phyloP scores from a whole-genome alignment of 2,797 vertebrate genomes.

The Protosalanx chinensis region DNA sequence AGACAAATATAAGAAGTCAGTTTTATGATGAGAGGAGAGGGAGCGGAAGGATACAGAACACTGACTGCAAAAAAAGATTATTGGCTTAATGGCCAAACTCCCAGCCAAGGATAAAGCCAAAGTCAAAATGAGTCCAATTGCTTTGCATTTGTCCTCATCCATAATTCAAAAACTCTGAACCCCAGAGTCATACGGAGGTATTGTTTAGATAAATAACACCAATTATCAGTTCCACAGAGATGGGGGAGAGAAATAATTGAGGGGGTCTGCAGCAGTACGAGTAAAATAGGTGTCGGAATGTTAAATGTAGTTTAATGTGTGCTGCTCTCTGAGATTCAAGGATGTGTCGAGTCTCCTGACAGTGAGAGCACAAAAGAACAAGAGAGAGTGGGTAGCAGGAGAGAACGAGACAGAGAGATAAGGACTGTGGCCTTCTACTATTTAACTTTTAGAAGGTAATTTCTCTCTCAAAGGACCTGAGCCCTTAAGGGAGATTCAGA shows the following conservation, averaged over 20 bases:
- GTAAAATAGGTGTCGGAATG: slow-evolving; percentile 59
- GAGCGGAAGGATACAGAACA: neutral
- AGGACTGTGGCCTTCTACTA: slow-evolving; percentile 39
- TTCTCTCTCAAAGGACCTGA: slow-evolving; percentile 41
- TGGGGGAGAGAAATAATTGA: slow-evolving; percentile 60
- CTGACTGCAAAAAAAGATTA: neutral
- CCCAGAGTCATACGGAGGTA: slow-evolving; percentile 57
- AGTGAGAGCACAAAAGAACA: slow-evolving; percentile 23
- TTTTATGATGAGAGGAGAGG: slow-evolving; percentile 3
- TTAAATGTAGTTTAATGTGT: slow-evolving; percentile 68
- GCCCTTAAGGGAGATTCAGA: slow-evolving; percentile 45
- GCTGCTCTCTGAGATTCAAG: slow-evolving; percentile 41
- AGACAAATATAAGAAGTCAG: slow-evolving; percentile 46
- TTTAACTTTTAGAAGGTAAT: slow-evolving; percentile 58
- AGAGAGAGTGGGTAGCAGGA: slow-evolving; percentile 10
- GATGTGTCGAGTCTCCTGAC: slow-evolving; percentile 59
- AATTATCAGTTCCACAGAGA: slow-evolving; percentile 69
- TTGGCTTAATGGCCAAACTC: slow-evolving; percentile 40
- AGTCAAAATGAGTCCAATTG: slow-evolving; percentile 64
- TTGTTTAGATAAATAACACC: slow-evolving; percentile 77
- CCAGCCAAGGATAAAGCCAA: slow-evolving; percentile 51
- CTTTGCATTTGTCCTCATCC: slow-evolving; percentile 73
- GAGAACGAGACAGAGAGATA: slow-evolving; percentile 10
- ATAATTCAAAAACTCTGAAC: slow-evolving; percentile 69
- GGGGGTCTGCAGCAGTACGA: slow-evolving; percentile 54